These are phyloP conservation scores for Horisme vitalbata DNA, from an alignment of 2,888 invertebrate species.

Conservation along the genomic window DNA sequence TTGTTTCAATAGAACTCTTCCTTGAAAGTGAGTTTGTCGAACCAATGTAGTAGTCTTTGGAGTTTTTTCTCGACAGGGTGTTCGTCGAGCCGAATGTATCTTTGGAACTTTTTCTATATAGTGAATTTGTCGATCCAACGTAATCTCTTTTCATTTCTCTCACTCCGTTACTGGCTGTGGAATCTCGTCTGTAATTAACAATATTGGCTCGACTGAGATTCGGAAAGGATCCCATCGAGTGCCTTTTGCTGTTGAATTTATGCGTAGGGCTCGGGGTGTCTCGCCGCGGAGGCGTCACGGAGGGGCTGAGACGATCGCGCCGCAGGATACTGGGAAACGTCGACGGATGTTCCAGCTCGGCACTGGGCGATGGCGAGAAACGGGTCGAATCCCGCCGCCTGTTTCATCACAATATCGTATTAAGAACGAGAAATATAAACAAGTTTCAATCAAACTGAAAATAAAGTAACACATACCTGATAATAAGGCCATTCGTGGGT, in stretches of 20 bases:
- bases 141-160: slow-evolving; percentile 81
- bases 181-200: slow-evolving; percentile 73
- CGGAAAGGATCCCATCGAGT: slow-evolving; percentile 75
- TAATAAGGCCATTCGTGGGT: slow-evolving; percentile 72
- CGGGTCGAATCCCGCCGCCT: slow-evolving; percentile 85
- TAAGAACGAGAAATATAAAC: slow-evolving; percentile 7
- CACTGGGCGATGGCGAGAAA: slow-evolving; percentile 80
- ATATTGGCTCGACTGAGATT: slow-evolving; percentile 66
- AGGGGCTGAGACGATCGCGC: slow-evolving; percentile 80
- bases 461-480: too few relatives aligned
- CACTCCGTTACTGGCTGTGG: slow-evolving; percentile 60
- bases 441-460: too few relatives aligned
- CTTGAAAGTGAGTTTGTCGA: slow-evolving; percentile 71
- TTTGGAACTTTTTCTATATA: slow-evolving; percentile 70
- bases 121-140: slow-evolving; percentile 42
- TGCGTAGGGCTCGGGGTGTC: slow-evolving; percentile 77
- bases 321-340: slow-evolving; percentile 87
- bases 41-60: slow-evolving; percentile 39
- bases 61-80: slow-evolving; percentile 72
- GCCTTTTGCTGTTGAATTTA: slow-evolving; percentile 61
- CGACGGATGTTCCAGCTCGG: slow-evolving; percentile 87
- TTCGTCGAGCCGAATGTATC: slow-evolving; percentile 30
- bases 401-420: slow-evolving; percentile 46
- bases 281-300: slow-evolving; percentile 72
- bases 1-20: slow-evolving; percentile 77